These are phyloP conservation scores for Drosophila varians DNA, from an alignment of 1,140 invertebrate species.

Conservation along the genomic window DNA sequence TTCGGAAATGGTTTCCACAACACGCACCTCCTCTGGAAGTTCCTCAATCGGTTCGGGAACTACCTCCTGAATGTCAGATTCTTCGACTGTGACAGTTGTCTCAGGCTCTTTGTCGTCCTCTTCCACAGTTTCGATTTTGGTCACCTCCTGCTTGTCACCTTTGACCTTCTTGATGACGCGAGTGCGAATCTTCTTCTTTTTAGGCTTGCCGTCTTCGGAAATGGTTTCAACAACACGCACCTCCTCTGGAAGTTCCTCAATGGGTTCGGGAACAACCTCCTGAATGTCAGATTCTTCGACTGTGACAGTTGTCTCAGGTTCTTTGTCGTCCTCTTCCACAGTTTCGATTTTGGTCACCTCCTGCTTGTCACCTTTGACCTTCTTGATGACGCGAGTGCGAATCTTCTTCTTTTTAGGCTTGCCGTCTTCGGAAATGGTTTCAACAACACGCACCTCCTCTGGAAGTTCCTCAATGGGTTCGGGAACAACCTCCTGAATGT, in stretches of 20 bases:
- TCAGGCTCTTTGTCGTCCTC: constrained; percentile 2
- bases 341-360: constrained; percentile 12
- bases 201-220: constrained; percentile 4
- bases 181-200: constrained; percentile 12
- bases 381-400: constrained; percentile 8
- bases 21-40: constrained; percentile 55
- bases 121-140: constrained; percentile 10
- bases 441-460: constrained; percentile 4
- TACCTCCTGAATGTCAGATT: neutral
- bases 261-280: neutral
- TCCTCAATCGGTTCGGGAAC: constrained; percentile 53
- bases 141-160: constrained; percentile 5
- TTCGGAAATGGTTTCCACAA: constrained; percentile 38
- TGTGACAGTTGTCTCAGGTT: constrained; percentile 1
- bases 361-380: constrained; percentile 8
- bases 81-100: constrained; percentile 4
- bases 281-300: neutral
- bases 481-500: neutral
- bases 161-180: constrained; percentile 11
- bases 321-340: constrained; percentile 6
- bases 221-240: constrained; percentile 1
- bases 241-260: constrained; percentile 3
- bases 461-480: neutral
- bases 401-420: constrained; percentile 12
- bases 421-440: constrained; percentile 1